Conservation (phyloP, 2,113 vertebrate genomes). For the Hepsetus odoe region DNA sequence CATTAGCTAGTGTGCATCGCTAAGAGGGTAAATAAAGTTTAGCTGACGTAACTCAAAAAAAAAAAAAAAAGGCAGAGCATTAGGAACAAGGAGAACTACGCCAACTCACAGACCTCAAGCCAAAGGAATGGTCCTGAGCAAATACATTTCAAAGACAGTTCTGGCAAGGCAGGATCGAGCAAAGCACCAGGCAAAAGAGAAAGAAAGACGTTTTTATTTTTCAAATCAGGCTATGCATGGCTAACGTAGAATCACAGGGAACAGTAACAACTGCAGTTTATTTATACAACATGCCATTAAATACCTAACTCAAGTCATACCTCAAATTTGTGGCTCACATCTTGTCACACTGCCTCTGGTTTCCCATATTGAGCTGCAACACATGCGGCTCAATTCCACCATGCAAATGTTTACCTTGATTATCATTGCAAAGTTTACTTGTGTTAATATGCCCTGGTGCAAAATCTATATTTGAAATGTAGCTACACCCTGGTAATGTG, state of each 20-base stretch:
- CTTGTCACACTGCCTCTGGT: neutral
- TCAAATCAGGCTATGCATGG: neutral
- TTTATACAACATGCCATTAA: neutral
- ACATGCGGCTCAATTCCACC: constrained; percentile 41
- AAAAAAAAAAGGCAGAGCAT: constrained; percentile 28
- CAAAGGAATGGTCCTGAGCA: constrained; percentile 15
- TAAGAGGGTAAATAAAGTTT: neutral
- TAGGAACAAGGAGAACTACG: constrained; percentile 1
- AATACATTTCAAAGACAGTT: neutral
- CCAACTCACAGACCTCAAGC: neutral
- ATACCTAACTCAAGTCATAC: neutral
- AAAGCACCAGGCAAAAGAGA: neutral
- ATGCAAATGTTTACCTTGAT: constrained; percentile 66
- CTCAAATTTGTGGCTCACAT: neutral
- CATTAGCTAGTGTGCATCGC: constrained; percentile 56
- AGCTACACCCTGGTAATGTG: constrained; percentile 43
- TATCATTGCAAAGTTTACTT: constrained; percentile 68
- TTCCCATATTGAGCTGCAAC: constrained; percentile 29
- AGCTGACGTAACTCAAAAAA: constrained; percentile 41
- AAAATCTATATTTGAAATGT: constrained; percentile 71
- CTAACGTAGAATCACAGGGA: constrained; percentile 2
- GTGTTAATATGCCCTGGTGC: constrained; percentile 64
- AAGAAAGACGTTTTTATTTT: constrained; percentile 1
- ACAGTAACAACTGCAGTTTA: constrained; percentile 6
- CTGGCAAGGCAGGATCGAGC: constrained; percentile 4